A percentile compares a stretch with the other conserved stretches of the same genome.
Evolutionary conservation across 1,140 invertebrate genomes (phyloP).

Genomic region (Chlorops oryzae): DNA sequence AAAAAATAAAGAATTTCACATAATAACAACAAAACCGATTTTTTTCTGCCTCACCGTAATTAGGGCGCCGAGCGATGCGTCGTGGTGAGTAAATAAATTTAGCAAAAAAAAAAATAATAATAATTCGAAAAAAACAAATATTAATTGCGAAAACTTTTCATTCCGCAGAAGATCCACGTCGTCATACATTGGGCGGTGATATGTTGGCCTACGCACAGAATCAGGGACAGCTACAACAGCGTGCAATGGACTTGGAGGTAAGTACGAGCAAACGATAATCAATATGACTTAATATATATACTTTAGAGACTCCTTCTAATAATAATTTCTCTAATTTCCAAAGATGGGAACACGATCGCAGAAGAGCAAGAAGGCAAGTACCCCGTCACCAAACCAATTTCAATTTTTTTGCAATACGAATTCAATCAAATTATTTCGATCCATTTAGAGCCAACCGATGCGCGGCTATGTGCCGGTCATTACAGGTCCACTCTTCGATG

Average conservation of each 20-base stretch:
- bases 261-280: slow-evolving; percentile 15
- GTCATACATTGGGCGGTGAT: slow-evolving; percentile 63
- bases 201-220: slow-evolving; percentile 56
- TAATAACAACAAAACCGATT: no score
- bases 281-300: not conserved
- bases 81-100: no score
- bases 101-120: no score
- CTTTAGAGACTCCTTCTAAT: no score
- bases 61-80: slow-evolving; percentile 49
- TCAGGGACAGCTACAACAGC: slow-evolving; percentile 52
- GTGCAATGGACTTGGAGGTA: slow-evolving; percentile 68
- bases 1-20: slow-evolving; percentile 7
- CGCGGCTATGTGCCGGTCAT: slow-evolving; percentile 66
- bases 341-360: slow-evolving; percentile 46
- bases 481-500: slow-evolving; percentile 76
- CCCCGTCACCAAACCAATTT: not conserved
- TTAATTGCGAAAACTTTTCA: no score
- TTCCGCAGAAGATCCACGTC: slow-evolving; percentile 63
- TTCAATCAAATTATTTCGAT: no score
- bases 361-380: slow-evolving; percentile 38
- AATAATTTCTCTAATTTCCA: not conserved
- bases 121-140: no score
- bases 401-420: no score
- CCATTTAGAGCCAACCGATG: slow-evolving; percentile 58
- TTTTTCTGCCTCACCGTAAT: no score